Base-by-base conservation (phyloP, 2,888 invertebrate genomes). In the Brachyptera putata region DNA sequence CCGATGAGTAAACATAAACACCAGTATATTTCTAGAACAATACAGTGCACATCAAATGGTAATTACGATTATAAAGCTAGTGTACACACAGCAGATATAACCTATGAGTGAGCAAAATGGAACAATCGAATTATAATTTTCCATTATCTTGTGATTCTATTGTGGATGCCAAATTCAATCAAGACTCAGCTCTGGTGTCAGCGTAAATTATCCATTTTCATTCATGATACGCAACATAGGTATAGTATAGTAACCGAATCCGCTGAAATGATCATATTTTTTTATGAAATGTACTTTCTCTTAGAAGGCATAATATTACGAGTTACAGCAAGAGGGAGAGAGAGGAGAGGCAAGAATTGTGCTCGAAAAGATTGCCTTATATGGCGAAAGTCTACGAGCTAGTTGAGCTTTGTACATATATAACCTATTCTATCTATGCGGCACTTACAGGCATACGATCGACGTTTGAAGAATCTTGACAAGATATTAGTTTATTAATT, bases 331-430 rank as follows among this genome's bases (percentile, higher is more conserved):
- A n/a, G n/a, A n/a, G n/a, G n/a, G n/a, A n/a, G n/a, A 30, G 53
- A 18, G 14, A 53, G 22, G 21, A 21, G 14, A 30, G 30, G 53
- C 53, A 21, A 53, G 53, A 53, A 16, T 13, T 11, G 53, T 36
- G 53, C 53, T 50, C 55, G 14, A 34, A 37, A 60, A 56, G 55
- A 56, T 60, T 43, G 43, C 60, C 60, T 43, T 53, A 60, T 60
- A 60, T 60, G 60, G 60, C 49, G 60, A 60, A 56, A 56, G 60
- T 46, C 50, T 46, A n/a, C 49, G 49, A 26, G 26, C 49, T 30
- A n/a, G n/a, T n/a, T n/a, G n/a, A n/a, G n/a, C n/a, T n/a, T n/a
- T 14, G 39, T 11, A 13, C 39, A 37, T n/a, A 37, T 37, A 16
- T 11, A 14, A 13, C 13, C 16, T 5, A 14, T 14, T 16, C 39